Evolutionary conservation across 2,113 vertebrate genomes (phyloP), one percentile per base, ranked within the genome.

Genomic region (Halichoerus grypus): DNA sequence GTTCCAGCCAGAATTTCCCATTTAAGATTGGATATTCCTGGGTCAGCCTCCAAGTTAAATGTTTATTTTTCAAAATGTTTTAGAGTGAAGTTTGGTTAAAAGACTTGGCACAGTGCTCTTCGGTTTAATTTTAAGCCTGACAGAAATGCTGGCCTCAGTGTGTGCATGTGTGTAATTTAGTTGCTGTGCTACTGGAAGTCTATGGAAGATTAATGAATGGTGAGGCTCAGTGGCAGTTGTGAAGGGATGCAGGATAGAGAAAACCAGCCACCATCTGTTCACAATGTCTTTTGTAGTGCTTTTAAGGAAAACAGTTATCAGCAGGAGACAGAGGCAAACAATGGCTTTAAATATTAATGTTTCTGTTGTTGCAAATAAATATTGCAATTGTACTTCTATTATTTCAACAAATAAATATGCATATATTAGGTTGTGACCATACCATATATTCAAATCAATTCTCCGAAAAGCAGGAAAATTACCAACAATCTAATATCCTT

Each of bases 151-250:
- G 99, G 99, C 99, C 99, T 98, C 97, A 88, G 94, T 98, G 95
- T 98, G 96, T 97, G 98, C 98, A 65, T 98, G 97, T 99, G 98
- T 99, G 99, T 99, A 99, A 99, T 99, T 99, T 99, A 99, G 99
- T 99, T 97, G 97, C 98, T 99, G 99, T 99, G 99, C 99, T 99
- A 99, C 99, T 99, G 99, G 99, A 99, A 99, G 99, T 99, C 99
- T 99, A 99, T 99, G 98, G 99, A 99, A 99, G 99, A 99, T 99
- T 99, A 99, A 99, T 99, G 99, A 99, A 99, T 99, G 98, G 99
- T 98, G 99, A 99, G 99, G 98, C 99, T 99, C 98, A 97, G 99
- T 99, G 99, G 99, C 99, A 99, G 99, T 99, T 99, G 99, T 99
- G 99, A 99, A 99, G 99, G 99, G 99, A 99, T 99, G 98, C 99